phyloP scores from a whole-genome alignment of 1,140 invertebrate species.

The Diorhabda carinulata region DNA sequence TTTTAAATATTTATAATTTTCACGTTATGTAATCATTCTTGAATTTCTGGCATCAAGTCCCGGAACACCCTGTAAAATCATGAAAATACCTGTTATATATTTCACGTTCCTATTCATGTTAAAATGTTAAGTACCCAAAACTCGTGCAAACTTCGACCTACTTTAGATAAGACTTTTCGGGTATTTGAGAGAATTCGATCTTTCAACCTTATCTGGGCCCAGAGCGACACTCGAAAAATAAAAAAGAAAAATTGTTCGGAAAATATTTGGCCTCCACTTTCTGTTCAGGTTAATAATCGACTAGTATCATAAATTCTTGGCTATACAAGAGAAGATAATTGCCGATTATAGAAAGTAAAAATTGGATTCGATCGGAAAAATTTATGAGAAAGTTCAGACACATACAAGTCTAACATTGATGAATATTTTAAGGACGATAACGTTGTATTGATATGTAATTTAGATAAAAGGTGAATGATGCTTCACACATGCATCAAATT shows the following conservation, averaged over 20 bases:
- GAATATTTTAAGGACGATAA: too few species aligned
- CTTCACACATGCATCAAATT: too few species aligned
- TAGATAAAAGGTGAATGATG: too few species aligned
- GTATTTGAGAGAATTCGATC: background rate
- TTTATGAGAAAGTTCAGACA: background rate
- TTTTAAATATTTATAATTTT: too few species aligned
- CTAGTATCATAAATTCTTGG: background rate
- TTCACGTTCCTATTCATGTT: background rate
- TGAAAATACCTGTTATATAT: background rate
- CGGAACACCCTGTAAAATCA: too few species aligned
- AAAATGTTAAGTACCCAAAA: background rate
- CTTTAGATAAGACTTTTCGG: background rate
- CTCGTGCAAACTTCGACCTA: background rate
- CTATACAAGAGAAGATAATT: background rate
- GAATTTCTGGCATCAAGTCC: too few species aligned
- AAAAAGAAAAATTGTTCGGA: background rate
- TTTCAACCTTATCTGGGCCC: background rate
- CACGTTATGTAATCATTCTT: too few species aligned
- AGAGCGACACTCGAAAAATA: background rate
- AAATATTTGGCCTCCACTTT: background rate
- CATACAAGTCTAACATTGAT: too few species aligned
- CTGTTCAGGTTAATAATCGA: background rate
- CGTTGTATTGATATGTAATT: too few species aligned
- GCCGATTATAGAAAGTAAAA: conserved; percentile 1
- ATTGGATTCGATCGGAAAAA: background rate